phyloP scores from a whole-genome alignment of 1,140 invertebrate genomes.

The Drosophila navojoa region DNA sequence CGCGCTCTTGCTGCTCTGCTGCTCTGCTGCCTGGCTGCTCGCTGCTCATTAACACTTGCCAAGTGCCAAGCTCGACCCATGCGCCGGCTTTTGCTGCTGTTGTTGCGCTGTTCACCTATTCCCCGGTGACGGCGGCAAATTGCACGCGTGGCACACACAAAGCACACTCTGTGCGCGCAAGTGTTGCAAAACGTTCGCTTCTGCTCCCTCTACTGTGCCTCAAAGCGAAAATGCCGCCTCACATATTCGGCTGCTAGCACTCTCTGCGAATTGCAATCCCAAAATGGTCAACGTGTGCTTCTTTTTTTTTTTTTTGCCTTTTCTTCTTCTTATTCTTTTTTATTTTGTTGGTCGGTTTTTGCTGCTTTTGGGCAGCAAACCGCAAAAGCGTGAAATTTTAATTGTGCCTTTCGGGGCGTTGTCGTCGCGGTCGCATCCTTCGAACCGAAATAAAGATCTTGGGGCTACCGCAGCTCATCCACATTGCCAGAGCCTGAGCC shows the following conservation, averaged over 20 bases:
- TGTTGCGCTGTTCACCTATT: constrained; percentile 42
- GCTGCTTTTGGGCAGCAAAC: constrained; percentile 52
- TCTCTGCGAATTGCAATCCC: constrained; percentile 34
- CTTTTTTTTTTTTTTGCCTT: neutral
- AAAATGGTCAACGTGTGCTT: constrained; percentile 62
- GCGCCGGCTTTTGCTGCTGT: neutral
- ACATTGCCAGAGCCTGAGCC: neutral
- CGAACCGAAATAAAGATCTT: constrained; percentile 78
- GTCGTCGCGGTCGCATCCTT: constrained; percentile 57
- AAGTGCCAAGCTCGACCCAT: constrained; percentile 7
- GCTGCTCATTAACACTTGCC: constrained; percentile 31
- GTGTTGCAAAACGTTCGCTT: neutral
- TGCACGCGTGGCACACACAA: constrained; percentile 64
- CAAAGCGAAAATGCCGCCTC: constrained; percentile 70
- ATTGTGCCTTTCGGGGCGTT: constrained; percentile 80
- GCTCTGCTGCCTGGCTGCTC: neutral
- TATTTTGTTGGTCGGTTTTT: constrained; percentile 18
- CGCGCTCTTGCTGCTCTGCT: constrained; percentile 10
- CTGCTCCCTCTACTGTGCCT: constrained; percentile 29
- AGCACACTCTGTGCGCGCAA: neutral
- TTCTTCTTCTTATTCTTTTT: neutral
- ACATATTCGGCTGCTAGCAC: constrained; percentile 35
- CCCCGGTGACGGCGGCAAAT: constrained; percentile 35
- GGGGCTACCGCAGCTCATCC: constrained; percentile 66
- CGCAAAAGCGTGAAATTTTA: constrained; percentile 75